Conservation (phyloP, 1,140 invertebrate species). For the Philopotamus ludificatus region DNA sequence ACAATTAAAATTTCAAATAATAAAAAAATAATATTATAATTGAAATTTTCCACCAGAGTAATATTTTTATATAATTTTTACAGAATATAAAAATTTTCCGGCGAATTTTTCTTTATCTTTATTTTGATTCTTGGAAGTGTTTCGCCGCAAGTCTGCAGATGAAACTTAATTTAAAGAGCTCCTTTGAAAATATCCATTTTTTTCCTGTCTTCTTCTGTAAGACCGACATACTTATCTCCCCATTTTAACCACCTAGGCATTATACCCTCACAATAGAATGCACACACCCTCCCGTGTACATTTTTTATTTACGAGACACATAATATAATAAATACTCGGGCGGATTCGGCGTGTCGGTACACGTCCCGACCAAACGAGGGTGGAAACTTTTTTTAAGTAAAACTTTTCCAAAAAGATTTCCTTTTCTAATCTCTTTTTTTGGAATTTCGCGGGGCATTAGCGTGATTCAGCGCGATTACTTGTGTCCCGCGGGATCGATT, state of each 20-base stretch:
- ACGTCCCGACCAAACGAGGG: not conserved
- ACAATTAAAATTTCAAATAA: too few relatives aligned
- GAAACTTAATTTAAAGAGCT: constrained; percentile 22
- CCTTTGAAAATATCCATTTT: constrained; percentile 21
- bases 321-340: not conserved
- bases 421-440: not conserved
- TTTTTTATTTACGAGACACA: not conserved
- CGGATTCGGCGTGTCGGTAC: not conserved
- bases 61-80: too few relatives aligned
- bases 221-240: constrained; percentile 2
- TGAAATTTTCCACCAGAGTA: too few relatives aligned
- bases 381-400: not conserved
- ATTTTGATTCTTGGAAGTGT: too few relatives aligned
- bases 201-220: constrained; percentile 1
- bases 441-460: not conserved
- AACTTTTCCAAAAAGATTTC: not conserved
- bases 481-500: not conserved
- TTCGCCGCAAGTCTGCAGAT: constrained; percentile 12
- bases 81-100: too few relatives aligned
- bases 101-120: too few relatives aligned
- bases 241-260: not conserved
- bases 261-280: not conserved
- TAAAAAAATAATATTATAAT: too few relatives aligned
- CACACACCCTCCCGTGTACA: not conserved
- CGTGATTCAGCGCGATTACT: not conserved